phyloP scores from a whole-genome alignment of 2,797 vertebrate genomes.

The Octomys mimax region DNA sequence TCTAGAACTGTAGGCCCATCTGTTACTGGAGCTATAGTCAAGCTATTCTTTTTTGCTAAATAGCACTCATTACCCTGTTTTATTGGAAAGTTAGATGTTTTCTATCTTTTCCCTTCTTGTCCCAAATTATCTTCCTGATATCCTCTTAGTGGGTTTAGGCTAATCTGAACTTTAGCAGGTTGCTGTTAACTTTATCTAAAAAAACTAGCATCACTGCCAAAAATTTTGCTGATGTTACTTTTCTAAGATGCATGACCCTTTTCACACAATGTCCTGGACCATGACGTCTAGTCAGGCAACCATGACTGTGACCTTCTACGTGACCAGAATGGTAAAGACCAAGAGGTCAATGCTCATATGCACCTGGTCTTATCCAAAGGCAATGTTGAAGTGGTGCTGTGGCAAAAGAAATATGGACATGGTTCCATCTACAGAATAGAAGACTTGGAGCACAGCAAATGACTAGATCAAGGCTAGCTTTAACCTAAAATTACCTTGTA shows the following conservation, averaged over 20 bases:
- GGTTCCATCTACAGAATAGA: conserved; percentile 87
- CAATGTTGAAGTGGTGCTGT: conserved; percentile 86
- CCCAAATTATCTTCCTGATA: conserved; percentile 24
- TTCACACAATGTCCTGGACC: conserved; percentile 86
- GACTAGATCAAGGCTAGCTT: conserved; percentile 1
- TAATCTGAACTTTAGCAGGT: conserved; percentile 29
- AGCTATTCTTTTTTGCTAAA: conserved; percentile 45
- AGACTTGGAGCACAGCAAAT: conserved; percentile 89
- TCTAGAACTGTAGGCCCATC: not conserved
- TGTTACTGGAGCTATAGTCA: conserved; percentile 37
- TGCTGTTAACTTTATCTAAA: conserved; percentile 61
- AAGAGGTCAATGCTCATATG: conserved; percentile 87
- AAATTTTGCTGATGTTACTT: not conserved
- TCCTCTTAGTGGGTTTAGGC: conserved; percentile 56
- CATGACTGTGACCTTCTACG: conserved; percentile 86
- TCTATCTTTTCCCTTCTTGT: conserved; percentile 43
- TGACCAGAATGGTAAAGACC: conserved; percentile 88
- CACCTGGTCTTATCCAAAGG: conserved; percentile 86
- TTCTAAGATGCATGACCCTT: conserved; percentile 40
- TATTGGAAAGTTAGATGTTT: conserved; percentile 60
- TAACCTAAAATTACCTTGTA: not conserved
- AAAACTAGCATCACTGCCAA: not conserved
- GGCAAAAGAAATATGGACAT: conserved; percentile 88
- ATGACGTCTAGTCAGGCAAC: conserved; percentile 83
- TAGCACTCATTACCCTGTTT: conserved; percentile 53